These are phyloP conservation scores for Ciconia nigra DNA, from an alignment of 2,797 vertebrate genomes.

Conservation along the genomic window DNA sequence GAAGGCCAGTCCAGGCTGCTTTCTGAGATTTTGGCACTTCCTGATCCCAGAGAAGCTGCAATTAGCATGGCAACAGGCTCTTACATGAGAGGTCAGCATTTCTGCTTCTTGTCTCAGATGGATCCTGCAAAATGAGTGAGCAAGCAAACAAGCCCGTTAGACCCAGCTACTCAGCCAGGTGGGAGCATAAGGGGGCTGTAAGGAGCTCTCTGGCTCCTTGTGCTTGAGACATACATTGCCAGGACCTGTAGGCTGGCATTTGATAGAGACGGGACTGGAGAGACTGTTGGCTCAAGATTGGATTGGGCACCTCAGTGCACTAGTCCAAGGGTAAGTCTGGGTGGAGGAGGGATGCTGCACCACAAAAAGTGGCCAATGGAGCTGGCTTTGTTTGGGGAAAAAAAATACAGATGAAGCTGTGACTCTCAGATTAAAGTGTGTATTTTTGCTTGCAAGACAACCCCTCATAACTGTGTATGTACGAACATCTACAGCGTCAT, in stretches of 20 bases:
- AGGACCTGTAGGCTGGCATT: not conserved
- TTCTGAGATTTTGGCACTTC: constrained; percentile 59
- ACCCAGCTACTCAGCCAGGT: not conserved
- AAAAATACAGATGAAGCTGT: not conserved
- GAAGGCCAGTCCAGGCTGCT: constrained; percentile 53
- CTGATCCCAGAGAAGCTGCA: constrained; percentile 4
- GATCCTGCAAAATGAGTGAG: not conserved
- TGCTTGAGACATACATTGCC: not conserved
- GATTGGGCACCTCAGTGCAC: not conserved
- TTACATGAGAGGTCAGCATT: not conserved
- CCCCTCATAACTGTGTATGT: not conserved
- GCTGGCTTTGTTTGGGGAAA: not conserved
- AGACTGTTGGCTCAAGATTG: not conserved
- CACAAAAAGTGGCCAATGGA: not conserved
- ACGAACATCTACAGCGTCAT: not conserved
- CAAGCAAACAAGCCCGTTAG: not conserved
- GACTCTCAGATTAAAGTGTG: not conserved
- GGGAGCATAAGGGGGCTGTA: not conserved
- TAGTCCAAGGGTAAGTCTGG: not conserved
- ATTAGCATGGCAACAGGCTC: not conserved
- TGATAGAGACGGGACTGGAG: not conserved
- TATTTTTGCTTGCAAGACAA: not conserved
- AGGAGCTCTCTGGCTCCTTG: not conserved
- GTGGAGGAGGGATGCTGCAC: not conserved
- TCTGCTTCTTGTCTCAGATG: not conserved